Evolutionary conservation across 2,113 vertebrate genomes (phyloP), one percentile per base, ranked within the genome.

Genomic region (Hyla sarda): DNA sequence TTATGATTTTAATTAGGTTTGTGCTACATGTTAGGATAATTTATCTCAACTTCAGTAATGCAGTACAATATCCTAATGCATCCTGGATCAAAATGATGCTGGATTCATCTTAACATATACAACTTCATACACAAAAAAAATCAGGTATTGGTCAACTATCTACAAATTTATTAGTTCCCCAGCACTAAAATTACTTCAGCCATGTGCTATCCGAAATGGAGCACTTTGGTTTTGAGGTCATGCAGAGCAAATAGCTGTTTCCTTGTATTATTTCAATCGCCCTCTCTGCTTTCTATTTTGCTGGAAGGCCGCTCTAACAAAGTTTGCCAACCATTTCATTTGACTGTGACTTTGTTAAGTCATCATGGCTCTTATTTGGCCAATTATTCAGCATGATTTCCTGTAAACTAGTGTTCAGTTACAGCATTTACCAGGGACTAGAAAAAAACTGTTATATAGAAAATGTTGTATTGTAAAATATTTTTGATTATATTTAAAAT

Each of bases 271-370:
- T 67, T 78, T 67, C 41, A 67, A 14, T 48, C 73, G 77, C 25
- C 13, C 23, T 78, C 25, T 69, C 83, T 50, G 83, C 45, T 78
- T 85, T 85, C 47, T 67, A 67, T 78, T 76, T 85, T 85, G 28
- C 52, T 74, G 58, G 45, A 85, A 85, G 60, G 41, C 21, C 34
- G 7, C 30, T 65, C 37, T 85, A 76, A 58, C 52, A 75, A 74
- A 50, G 73, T 85, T 85, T 85, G 45, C 74, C 58, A 85, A 85
- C 45, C 30, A 85, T 85, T 85, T 85, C 73, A 60, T 85, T 50
- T 65, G 17, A 76, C 83, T 74, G 69, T 83, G 82, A 83, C 52
- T 28, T 83, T 83, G 69, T 74, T 74, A 72, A 83, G 19, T n/a
- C 82, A 74, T 83, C 69, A 47, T 83, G 69, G 50, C 32, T 83